Evolutionary conservation across 2,797 vertebrate species (phyloP).

Genomic region (Ptychadena robeensis): DNA sequence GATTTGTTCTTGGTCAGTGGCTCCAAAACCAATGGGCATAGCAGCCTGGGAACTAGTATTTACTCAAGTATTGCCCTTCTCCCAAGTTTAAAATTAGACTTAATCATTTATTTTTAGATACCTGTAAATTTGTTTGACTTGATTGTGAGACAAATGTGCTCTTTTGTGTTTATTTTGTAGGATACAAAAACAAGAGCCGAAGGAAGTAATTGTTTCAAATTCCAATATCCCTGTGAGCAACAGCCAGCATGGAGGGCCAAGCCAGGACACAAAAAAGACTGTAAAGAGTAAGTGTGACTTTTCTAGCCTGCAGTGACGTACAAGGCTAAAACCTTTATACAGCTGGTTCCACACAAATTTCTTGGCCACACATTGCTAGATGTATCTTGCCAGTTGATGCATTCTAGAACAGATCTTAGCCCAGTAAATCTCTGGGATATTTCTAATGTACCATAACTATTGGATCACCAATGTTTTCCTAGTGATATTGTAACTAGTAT

Average conservation of each 20-base stretch:
- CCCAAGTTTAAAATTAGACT: neutral
- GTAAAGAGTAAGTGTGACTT: slow-evolving; percentile 77
- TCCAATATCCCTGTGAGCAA: slow-evolving; percentile 60
- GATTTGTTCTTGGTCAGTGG: too few species aligned
- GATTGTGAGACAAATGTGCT: neutral
- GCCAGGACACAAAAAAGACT: slow-evolving; percentile 76
- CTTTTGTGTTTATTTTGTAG: slow-evolving; percentile 33
- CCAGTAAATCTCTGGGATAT: too few species aligned
- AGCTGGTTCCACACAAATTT: neutral
- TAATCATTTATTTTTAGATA: too few species aligned
- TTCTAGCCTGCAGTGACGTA: neutral
- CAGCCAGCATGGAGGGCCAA: slow-evolving; percentile 58
- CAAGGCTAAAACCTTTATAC: neutral
- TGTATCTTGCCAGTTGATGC: too few species aligned
- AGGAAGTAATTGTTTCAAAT: slow-evolving; percentile 63
- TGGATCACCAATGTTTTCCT: neutral
- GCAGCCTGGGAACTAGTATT: too few species aligned
- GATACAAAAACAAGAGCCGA: slow-evolving; percentile 67
- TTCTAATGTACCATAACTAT: neutral
- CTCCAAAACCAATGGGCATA: too few species aligned
- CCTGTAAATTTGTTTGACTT: neutral
- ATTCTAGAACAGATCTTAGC: too few species aligned
- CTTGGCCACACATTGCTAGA: neutral
- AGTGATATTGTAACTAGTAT: too few species aligned
- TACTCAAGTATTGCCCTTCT: too few species aligned